Evolutionary conservation across 2,113 vertebrate species (phyloP), one percentile per base, ranked within the genome.

Genomic region (Numida meleagris): DNA sequence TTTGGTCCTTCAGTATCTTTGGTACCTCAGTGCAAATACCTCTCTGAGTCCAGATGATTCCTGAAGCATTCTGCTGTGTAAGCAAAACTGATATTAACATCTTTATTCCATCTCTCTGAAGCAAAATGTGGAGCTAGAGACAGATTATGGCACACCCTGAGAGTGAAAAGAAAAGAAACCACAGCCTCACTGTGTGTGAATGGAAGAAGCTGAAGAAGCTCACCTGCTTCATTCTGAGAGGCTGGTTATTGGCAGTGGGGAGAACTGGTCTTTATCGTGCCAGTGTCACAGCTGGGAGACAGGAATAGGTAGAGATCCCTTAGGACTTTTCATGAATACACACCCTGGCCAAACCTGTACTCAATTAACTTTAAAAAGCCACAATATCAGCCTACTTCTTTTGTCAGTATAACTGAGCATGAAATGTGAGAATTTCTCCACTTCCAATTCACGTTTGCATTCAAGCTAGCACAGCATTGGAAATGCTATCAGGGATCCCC

Each of bases 1-100:
- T 93, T 82, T 70, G 62, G 18, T 38, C 79, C 21, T 43, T 53
- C 3, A 36, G 24, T 70, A 17, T 48, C n/a, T 89, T 91, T 53
- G 75, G 31, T 50, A 80, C 17, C 38, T 53, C 33, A 25, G 38
- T 67, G n/a, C 51, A 82, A 88, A 86, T 50, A 65, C 14, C 18
- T 82, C n/a, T 36, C 76, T 25, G 36, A 67, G 33, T 33, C 9
- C 42, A 82, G 24, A 85, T 48, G n/a, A 50, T 33, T 89, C 71
- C n/a, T 36, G 40, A 71, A 34, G 36, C 18, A 40, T 70, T 70
- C 24, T 94, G 62, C 66, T 82, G 75, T 50, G 57, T 82, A 86
- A 91, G 79, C 55, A 90, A 86, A 94, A 89, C 40, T 55, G 59
- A 59, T 85, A 91, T 70, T 70, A 51, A 80, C 91, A 94, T 46